These are phyloP conservation scores for Gobio gobio DNA, from an alignment of 2,113 vertebrate genomes.

Conservation along the genomic window DNA sequence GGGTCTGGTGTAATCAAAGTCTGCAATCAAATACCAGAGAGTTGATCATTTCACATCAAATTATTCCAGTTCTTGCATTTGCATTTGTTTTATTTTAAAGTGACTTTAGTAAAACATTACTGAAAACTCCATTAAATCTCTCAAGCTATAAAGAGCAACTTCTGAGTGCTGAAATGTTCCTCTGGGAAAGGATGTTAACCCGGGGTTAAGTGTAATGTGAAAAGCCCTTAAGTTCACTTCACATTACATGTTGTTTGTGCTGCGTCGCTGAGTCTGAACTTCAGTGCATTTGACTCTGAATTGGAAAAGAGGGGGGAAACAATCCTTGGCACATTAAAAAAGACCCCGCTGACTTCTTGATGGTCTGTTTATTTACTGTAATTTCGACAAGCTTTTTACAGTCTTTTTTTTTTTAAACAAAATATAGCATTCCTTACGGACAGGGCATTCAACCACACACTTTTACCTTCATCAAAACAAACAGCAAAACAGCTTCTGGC, in stretches of 20 bases:
- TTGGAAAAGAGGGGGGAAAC: not conserved
- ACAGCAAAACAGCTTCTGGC: slow-evolving; percentile 30
- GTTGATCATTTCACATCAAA: not conserved
- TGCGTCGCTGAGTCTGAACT: slow-evolving; percentile 13
- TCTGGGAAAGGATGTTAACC: slow-evolving; percentile 22
- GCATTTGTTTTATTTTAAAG: not conserved
- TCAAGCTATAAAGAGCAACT: not conserved
- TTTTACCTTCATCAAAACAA: slow-evolving; percentile 22
- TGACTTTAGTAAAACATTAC: not conserved
- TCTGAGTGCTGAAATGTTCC: not conserved
- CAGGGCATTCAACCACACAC: not conserved
- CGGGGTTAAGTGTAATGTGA: slow-evolving; percentile 15
- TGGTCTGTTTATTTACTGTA: slow-evolving; percentile 2
- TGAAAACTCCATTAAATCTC: slow-evolving; percentile 7
- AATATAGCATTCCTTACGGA: not conserved
- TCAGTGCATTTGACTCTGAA: not conserved
- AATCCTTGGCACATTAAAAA: not conserved
- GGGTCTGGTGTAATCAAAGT: too few relatives aligned
- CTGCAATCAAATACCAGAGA: not conserved
- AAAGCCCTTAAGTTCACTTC: slow-evolving; percentile 15
- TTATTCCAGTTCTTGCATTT: not conserved
- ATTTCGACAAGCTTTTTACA: not conserved
- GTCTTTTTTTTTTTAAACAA: not conserved
- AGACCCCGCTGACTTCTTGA: slow-evolving; percentile 12
- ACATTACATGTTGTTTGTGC: slow-evolving; percentile 17